Conservation (phyloP, 1,140 invertebrate genomes). For the Asbolus verrucosus region DNA sequence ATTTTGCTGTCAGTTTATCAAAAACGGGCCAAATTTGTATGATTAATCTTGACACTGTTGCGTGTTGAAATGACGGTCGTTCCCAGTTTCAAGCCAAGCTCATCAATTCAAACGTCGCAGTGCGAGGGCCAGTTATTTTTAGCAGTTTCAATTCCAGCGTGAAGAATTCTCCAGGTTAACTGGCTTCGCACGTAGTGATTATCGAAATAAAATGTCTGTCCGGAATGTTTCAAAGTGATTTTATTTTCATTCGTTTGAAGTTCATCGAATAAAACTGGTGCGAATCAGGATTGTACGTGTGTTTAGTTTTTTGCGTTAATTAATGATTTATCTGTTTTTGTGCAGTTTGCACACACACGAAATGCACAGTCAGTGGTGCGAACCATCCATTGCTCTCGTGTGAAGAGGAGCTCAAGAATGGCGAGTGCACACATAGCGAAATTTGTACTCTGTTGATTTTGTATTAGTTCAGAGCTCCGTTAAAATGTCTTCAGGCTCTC, state of each 20-base stretch:
- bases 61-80: not conserved
- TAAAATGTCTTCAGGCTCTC: slow-evolving; percentile 34
- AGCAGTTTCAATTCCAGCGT: not conserved
- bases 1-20: too few relatives aligned
- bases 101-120: not conserved
- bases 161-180: too few relatives aligned
- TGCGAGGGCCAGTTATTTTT: not conserved
- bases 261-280: not conserved
- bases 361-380: not conserved
- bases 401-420: slow-evolving; percentile 17
- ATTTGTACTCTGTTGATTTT: slow-evolving; percentile 35
- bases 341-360: not conserved
- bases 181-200: too few relatives aligned
- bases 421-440: slow-evolving; percentile 26
- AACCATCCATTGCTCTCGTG: not conserved
- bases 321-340: slow-evolving; percentile 23
- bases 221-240: too few relatives aligned
- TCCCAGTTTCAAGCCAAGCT: not conserved
- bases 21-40: not conserved
- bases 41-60: not conserved
- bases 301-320: not conserved
- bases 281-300: not conserved
- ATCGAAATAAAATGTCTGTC: too few relatives aligned
- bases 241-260: not conserved
- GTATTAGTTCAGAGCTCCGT: slow-evolving; percentile 35